Percentiles rank a stretch among this genome's conserved stretches.
Evolutionary conservation across 1,140 invertebrate genomes (phyloP).

Genomic region (Philaenus spumarius): DNA sequence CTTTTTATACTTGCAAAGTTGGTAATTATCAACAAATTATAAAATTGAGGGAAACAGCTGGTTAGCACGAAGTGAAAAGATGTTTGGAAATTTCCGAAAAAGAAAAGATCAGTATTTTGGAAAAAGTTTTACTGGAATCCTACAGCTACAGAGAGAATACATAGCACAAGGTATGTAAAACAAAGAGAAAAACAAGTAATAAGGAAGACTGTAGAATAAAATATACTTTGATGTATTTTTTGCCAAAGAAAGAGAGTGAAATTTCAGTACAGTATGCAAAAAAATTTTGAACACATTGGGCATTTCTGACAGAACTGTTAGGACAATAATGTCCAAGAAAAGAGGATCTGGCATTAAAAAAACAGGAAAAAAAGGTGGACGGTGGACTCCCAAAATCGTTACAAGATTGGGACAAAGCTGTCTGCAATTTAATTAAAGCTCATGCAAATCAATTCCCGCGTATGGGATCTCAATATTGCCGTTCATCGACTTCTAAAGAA

Average conservation of each 20-base stretch:
- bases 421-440: neutral
- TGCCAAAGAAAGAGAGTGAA: neutral
- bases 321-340: constrained; percentile 3
- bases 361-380: constrained; percentile 5
- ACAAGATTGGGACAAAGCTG: constrained; percentile 3
- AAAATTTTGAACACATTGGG: constrained; percentile 11
- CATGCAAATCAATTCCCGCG: constrained; percentile 3
- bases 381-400: constrained; percentile 3
- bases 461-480: constrained; percentile 12
- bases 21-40: no score
- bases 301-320: constrained; percentile 6
- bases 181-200: constrained; percentile 5
- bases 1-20: no score
- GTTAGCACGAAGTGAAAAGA: no score
- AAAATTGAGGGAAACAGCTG: no score
- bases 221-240: constrained; percentile 2
- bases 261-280: constrained; percentile 10
- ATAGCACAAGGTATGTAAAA: neutral
- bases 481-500: constrained; percentile 7
- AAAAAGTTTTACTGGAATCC: constrained; percentile 4
- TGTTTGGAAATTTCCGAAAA: constrained; percentile 9
- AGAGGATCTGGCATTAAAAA: constrained; percentile 4
- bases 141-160: constrained; percentile 13
- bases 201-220: constrained; percentile 4
- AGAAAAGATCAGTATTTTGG: constrained; percentile 4